phyloP scores from a whole-genome alignment of 1,140 invertebrate genomes.

The Alviniconcha marisindica region DNA sequence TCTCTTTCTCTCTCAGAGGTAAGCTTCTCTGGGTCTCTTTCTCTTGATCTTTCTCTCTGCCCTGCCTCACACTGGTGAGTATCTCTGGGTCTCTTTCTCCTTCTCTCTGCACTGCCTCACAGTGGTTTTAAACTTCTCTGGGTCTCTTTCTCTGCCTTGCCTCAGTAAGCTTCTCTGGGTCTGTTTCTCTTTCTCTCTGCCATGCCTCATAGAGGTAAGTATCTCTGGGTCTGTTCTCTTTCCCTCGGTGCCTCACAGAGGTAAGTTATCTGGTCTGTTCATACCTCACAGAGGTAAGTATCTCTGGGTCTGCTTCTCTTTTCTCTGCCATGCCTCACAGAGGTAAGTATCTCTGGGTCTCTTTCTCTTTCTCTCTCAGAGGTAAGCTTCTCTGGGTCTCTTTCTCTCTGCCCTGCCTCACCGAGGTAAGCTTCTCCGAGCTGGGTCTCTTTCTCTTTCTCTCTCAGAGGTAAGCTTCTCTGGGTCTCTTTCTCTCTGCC shows the following conservation, averaged over 20 bases:
- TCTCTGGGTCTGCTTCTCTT: constrained; percentile 78
- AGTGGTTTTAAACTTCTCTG: not conserved
- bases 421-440: not conserved
- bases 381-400: no score
- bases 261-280: no score
- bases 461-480: no score
- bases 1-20: not conserved
- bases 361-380: no score
- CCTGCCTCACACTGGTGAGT: no score
- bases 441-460: no score
- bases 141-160: not conserved
- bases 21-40: not conserved
- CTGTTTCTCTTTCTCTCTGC: not conserved
- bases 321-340: constrained; percentile 85
- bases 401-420: not conserved
- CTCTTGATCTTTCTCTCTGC: not conserved
- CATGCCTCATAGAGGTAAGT: no score
- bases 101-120: not conserved
- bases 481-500: no score
- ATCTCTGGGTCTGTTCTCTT: no score
- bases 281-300: no score
- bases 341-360: constrained; percentile 82
- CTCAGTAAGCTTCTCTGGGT: not conserved
- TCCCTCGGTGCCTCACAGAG: not conserved
- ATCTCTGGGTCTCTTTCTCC: not conserved